phyloP scores from a whole-genome alignment of 1,140 invertebrate genomes.

The Fopius arisanus region DNA sequence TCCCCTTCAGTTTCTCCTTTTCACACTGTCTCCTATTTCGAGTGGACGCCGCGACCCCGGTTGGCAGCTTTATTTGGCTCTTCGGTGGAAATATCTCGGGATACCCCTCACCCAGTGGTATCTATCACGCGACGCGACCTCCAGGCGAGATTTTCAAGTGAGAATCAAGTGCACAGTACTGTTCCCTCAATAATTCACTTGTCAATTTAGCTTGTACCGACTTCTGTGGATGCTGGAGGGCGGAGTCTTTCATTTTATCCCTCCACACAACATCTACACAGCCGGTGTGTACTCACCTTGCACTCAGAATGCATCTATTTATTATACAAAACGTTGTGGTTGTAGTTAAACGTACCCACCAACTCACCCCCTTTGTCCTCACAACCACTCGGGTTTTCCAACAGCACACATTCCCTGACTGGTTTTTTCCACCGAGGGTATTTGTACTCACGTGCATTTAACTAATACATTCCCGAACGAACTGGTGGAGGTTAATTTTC shows the following conservation, averaged over 20 bases:
- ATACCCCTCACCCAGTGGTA: neutral
- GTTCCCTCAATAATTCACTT: constrained; percentile 24
- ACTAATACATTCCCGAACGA: constrained; percentile 3
- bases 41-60: neutral
- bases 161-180: constrained; percentile 23
- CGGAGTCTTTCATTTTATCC: neutral
- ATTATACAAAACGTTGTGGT: constrained; percentile 31
- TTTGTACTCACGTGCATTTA: neutral
- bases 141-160: constrained; percentile 16
- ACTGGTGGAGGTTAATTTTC: constrained; percentile 29
- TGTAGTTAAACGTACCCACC: constrained; percentile 22
- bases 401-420: neutral
- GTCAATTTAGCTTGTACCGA: constrained; percentile 21
- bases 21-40: neutral
- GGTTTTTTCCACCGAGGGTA: neutral
- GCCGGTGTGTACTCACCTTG: neutral
- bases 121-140: neutral
- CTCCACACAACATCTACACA: neutral
- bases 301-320: constrained; percentile 27
- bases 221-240: neutral
- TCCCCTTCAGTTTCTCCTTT: neutral
- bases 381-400: neutral
- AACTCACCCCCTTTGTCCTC: neutral
- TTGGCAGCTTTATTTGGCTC: neutral
- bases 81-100: neutral